A percentile compares a stretch with the other conserved stretches of the same genome.
These are phyloP conservation scores for Branchinecta sandiegonensis DNA, from an alignment of 2,888 invertebrate genomes.

Conservation along the genomic window DNA sequence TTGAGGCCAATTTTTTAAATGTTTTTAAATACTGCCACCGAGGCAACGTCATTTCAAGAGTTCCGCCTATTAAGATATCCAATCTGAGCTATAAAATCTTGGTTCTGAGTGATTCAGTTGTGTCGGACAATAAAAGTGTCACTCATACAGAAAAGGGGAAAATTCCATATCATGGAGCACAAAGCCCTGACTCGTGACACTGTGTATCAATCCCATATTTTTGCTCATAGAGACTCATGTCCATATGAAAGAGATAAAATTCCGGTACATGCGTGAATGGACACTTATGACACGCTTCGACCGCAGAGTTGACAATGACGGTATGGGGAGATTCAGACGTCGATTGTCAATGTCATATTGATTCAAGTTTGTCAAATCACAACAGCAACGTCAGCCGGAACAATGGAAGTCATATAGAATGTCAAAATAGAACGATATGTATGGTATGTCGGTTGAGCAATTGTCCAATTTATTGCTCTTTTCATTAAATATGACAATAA, in stretches of 20 bases:
- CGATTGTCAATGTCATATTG: constrained; percentile 8
- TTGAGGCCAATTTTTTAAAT: too few species aligned
- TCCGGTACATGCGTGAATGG: constrained; percentile 13
- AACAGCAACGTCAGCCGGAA: not conserved
- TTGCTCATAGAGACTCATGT: too few species aligned
- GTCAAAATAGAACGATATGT: constrained; percentile 13
- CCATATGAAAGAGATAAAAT: constrained; percentile 8
- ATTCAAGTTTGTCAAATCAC: constrained; percentile 13
- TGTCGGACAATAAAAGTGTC: too few species aligned
- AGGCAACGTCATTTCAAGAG: too few species aligned
- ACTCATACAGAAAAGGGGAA: too few species aligned
- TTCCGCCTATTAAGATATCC: too few species aligned
- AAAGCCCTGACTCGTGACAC: too few species aligned
- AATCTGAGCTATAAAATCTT: too few species aligned
- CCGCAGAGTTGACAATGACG: constrained; percentile 11
- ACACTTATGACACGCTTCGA: constrained; percentile 8
- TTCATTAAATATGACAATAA: not conserved
- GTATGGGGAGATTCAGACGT: not conserved
- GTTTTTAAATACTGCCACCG: too few species aligned
- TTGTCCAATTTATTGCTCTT: not conserved
- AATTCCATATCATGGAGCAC: too few species aligned
- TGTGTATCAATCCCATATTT: too few species aligned
- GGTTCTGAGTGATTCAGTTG: too few species aligned
- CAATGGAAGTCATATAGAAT: not conserved
- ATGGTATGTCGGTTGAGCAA: not conserved